phyloP scores from a whole-genome alignment of 2,797 vertebrate genomes.

The Spizella passerina region DNA sequence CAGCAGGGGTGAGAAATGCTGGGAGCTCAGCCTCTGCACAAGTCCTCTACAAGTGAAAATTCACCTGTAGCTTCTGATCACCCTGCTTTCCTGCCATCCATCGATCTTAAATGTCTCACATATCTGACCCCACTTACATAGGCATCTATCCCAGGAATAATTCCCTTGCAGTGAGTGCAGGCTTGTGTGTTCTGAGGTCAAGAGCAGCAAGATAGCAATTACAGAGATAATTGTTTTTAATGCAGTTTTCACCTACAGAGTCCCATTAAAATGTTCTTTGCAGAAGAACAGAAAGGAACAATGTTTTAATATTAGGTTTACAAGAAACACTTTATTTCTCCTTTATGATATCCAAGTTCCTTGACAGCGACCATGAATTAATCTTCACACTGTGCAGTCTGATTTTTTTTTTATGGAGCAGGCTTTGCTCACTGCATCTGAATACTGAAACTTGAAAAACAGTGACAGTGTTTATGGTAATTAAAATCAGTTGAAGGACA shows the following conservation, averaged over 20 bases:
- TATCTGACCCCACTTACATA: slow-evolving; percentile 12
- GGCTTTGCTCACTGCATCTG: not conserved
- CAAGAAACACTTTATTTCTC: slow-evolving; percentile 24
- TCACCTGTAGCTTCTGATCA: accelerated
- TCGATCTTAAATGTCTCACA: not conserved
- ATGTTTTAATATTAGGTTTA: slow-evolving; percentile 45
- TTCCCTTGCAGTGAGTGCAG: not conserved
- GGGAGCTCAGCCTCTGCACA: not conserved
- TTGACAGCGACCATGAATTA: slow-evolving; percentile 25
- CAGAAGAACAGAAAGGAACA: slow-evolving; percentile 16
- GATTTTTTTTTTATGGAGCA: not conserved
- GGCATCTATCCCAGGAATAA: not conserved
- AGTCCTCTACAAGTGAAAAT: not conserved
- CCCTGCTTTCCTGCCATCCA: not conserved
- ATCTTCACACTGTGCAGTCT: not conserved
- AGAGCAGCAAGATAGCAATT: slow-evolving; percentile 29
- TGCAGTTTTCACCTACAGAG: slow-evolving; percentile 42
- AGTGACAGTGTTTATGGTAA: not conserved
- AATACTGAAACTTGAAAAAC: not conserved
- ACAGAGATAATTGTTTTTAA: slow-evolving; percentile 59
- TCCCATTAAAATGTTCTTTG: slow-evolving; percentile 43
- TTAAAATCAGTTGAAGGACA: not conserved
- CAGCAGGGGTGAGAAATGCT: not conserved
- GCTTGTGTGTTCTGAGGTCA: slow-evolving; percentile 29
- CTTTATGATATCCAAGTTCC: slow-evolving; percentile 10